These are phyloP conservation scores for Edolisoma coerulescens DNA, from an alignment of 2,113 vertebrate genomes.

Conservation along the genomic window DNA sequence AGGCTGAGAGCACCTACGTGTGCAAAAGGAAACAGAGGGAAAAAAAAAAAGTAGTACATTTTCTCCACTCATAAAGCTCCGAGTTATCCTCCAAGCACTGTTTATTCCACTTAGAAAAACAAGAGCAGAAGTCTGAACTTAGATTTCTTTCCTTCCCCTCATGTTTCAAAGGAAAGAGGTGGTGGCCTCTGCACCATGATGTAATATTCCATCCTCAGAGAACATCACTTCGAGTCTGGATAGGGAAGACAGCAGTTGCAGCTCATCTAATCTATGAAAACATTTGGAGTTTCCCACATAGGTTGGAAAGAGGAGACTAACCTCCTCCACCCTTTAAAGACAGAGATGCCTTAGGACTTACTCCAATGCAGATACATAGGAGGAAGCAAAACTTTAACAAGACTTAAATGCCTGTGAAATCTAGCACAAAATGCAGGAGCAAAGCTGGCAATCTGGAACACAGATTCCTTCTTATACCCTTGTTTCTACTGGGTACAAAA, in stretches of 20 bases:
- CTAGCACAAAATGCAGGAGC: background rate
- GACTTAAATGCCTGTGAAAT: background rate
- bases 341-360: background rate
- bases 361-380: background rate
- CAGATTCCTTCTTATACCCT: background rate
- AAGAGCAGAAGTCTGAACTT: background rate
- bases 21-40: background rate
- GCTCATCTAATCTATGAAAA: background rate
- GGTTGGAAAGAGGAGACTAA: background rate
- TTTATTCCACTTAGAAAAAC: background rate
- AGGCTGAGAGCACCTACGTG: background rate
- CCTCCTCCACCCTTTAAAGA: background rate
- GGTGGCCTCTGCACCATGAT: background rate
- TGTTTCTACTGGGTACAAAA: background rate
- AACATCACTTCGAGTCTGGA: background rate
- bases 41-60: background rate
- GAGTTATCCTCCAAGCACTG: background rate
- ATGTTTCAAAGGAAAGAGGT: background rate
- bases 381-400: background rate
- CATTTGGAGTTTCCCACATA: background rate
- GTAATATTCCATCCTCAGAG: background rate
- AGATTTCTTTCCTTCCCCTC: background rate
- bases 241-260: background rate
- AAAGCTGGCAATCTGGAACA: background rate
- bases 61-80: background rate